A percentile compares a stretch with the other conserved stretches of the same genome.
Conservation (phyloP, 1,140 invertebrate genomes). For the Grapholita molesta region DNA sequence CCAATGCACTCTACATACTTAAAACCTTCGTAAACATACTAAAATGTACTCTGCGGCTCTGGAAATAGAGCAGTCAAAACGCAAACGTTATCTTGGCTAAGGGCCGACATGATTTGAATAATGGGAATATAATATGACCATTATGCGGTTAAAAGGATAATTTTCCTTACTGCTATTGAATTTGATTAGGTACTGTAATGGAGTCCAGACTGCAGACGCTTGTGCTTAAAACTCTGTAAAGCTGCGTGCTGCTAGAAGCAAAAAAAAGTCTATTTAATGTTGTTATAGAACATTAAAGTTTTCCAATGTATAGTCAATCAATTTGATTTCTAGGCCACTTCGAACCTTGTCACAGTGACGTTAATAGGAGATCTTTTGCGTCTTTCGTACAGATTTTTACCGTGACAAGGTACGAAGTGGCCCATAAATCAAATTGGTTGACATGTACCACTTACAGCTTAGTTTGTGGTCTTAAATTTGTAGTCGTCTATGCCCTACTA, state of each 20-base stretch:
- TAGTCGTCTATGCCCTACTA: no score
- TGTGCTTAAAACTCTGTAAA: neutral
- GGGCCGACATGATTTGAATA: neutral
- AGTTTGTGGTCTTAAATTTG: no score
- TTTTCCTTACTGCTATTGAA: neutral
- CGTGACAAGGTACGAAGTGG: no score
- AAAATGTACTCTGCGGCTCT: neutral
- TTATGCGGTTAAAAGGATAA: slow-evolving; percentile 1
- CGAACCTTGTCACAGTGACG: no score
- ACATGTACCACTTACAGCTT: no score
- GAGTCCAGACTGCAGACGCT: neutral
- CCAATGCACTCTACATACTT: neutral
- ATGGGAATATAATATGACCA: neutral
- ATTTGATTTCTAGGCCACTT: no score
- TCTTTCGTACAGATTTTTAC: no score
- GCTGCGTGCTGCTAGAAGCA: neutral
- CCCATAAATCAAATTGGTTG: no score
- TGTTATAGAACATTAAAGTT: no score
- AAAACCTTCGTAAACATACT: neutral
- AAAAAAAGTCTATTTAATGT: no score
- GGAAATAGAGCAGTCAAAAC: neutral
- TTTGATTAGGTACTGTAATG: neutral
- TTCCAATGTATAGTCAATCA: no score
- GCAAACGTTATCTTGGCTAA: neutral
- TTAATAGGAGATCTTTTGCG: no score